A percentile compares a stretch with the other conserved stretches of the same genome.
Conservation (phyloP, 2,113 vertebrate species). For the Charina bottae region DNA sequence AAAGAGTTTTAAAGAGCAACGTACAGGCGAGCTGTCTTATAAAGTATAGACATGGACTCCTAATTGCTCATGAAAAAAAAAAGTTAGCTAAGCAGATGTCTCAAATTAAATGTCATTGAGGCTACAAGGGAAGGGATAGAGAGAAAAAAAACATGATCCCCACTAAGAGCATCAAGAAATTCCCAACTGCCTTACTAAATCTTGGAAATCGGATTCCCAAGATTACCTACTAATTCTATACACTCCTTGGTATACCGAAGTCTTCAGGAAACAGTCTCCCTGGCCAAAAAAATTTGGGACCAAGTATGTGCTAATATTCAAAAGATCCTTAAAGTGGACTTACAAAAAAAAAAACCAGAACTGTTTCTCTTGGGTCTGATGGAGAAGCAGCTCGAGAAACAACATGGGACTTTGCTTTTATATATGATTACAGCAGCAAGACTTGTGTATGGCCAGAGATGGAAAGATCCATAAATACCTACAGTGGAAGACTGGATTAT, state of each 20-base stretch:
- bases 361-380: too few species aligned
- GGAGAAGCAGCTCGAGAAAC: too few species aligned
- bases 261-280: background rate
- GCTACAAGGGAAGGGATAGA: background rate
- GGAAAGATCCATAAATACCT: too few species aligned
- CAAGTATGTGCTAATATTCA: too few species aligned
- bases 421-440: too few species aligned
- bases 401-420: too few species aligned
- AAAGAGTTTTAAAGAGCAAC: background rate
- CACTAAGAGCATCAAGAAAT: background rate
- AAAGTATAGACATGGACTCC: background rate
- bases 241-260: background rate
- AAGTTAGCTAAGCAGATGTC: background rate
- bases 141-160: background rate
- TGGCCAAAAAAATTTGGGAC: too few species aligned
- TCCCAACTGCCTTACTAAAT: background rate
- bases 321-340: too few species aligned
- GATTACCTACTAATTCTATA: background rate
- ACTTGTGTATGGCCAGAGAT: too few species aligned
- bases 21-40: background rate
- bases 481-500: too few species aligned
- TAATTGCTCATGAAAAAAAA: background rate
- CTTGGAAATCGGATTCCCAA: background rate
- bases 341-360: too few species aligned
- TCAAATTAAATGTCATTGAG: background rate